Evolutionary conservation across 2,113 vertebrate genomes (phyloP).

Genomic region (Actenoides lindsayi): DNA sequence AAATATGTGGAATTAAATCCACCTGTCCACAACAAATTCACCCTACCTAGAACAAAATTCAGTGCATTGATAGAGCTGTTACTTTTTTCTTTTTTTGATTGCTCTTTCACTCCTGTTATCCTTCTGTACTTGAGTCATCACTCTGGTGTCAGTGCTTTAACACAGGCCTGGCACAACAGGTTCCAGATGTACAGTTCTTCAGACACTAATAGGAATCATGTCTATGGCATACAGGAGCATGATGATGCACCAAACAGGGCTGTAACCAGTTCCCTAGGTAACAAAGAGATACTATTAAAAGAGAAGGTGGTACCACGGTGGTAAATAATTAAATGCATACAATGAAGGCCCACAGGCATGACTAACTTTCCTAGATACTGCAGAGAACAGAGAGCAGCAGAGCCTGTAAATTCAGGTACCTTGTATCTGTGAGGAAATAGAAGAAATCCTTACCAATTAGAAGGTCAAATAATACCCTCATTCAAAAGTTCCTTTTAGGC

Average conservation of each 20-base stretch:
- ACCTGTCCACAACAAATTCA: background rate
- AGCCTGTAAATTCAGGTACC: background rate
- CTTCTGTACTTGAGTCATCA: background rate
- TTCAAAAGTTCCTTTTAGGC: background rate
- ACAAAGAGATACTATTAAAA: background rate
- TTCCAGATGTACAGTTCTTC: background rate
- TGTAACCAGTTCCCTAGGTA: constrained; percentile 31
- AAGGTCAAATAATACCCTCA: background rate
- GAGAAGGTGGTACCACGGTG: background rate
- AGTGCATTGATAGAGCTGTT: background rate
- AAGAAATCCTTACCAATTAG: background rate
- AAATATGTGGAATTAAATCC: background rate
- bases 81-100: background rate
- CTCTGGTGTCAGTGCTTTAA: background rate
- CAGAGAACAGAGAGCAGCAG: background rate
- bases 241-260: background rate
- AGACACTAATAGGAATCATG: background rate
- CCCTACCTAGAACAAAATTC: background rate
- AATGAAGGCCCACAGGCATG: background rate
- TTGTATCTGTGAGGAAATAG: background rate
- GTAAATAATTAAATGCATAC: background rate
- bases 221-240: background rate
- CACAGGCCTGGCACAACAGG: background rate
- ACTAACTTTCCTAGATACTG: background rate
- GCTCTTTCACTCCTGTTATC: background rate